A percentile compares a stretch with the other conserved stretches of the same genome.
Conservation (phyloP, 2,888 invertebrate genomes). For the Caenorhabditis zanzibari region DNA sequence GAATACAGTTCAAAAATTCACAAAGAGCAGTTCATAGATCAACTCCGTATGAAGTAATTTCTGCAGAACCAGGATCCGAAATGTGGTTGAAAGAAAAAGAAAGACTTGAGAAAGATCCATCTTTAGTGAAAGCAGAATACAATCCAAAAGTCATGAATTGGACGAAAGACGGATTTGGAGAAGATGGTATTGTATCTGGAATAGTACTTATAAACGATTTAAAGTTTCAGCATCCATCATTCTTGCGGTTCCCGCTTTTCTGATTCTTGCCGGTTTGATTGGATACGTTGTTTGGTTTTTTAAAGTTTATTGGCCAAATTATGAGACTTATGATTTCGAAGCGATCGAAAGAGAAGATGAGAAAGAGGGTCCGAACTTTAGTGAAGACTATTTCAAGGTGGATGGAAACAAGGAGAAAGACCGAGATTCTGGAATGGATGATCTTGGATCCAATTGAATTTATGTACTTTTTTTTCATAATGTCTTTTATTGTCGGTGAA, state of each 20-base stretch:
- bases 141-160: background rate
- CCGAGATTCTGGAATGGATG: slow-evolving; percentile 9
- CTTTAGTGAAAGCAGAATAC: background rate
- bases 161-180: background rate
- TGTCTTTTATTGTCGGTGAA: background rate
- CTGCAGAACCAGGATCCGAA: background rate
- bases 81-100: background rate
- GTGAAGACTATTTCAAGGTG: background rate
- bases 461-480: background rate
- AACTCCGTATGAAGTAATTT: background rate
- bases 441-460: slow-evolving; percentile 8
- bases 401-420: background rate
- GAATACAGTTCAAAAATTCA: background rate
- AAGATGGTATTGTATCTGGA: background rate
- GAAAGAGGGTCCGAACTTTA: background rate
- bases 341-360: background rate
- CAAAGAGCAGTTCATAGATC: background rate
- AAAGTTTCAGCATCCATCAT: background rate
- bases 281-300: background rate
- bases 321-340: background rate
- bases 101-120: background rate
- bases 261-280: background rate
- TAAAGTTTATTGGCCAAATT: background rate
- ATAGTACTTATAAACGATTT: too few relatives aligned
- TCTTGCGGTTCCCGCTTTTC: background rate